A percentile compares a stretch with the other conserved stretches of the same genome.
Conservation (phyloP, 2,888 invertebrate species). For the Oligia strigilis region DNA sequence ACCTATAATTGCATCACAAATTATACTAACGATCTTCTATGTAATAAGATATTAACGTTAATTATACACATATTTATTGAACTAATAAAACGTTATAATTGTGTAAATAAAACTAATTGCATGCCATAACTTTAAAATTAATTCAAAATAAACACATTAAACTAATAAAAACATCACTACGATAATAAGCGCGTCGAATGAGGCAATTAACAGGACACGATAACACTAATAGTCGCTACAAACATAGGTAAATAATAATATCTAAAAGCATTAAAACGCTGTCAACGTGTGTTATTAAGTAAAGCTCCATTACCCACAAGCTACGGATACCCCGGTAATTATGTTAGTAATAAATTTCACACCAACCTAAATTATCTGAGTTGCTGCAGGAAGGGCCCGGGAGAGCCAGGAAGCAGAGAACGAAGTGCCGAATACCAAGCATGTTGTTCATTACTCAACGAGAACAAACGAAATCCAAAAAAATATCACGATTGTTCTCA, state of each 20-base stretch:
- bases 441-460: conserved; percentile 70
- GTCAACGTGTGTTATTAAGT: conserved; percentile 74
- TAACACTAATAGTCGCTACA: conserved; percentile 57
- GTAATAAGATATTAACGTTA: background rate
- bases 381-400: conserved; percentile 84
- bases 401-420: conserved; percentile 80
- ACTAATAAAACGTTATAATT: conserved; percentile 14
- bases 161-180: conserved; percentile 30
- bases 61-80: background rate
- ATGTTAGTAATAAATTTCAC: conserved; percentile 80
- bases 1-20: conserved; percentile 19
- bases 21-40: background rate
- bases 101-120: conserved; percentile 28
- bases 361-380: conserved; percentile 88
- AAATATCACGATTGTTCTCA: conserved; percentile 41
- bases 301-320: conserved; percentile 76
- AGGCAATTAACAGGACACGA: conserved; percentile 59
- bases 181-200: conserved; percentile 19
- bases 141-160: conserved; percentile 13
- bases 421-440: conserved; percentile 74
- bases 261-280: conserved; percentile 69
- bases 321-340: conserved; percentile 76
- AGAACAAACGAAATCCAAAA: conserved; percentile 43
- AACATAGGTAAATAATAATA: conserved; percentile 54
- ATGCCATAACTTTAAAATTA: conserved; percentile 18